Conservation (phyloP, 2,113 vertebrate species). For the Pterocles burchelli region DNA sequence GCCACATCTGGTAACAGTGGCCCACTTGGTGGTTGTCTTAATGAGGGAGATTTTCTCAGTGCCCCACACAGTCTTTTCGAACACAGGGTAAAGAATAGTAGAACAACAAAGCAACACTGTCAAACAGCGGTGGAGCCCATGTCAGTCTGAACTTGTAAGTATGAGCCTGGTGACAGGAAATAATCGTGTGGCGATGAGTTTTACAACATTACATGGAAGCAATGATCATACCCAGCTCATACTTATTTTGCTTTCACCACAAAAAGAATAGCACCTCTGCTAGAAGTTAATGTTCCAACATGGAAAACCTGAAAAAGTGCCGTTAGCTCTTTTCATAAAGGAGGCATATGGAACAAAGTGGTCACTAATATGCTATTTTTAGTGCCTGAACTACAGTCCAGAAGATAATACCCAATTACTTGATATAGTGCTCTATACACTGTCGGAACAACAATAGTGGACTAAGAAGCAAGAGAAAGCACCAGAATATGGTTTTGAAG, state of each 20-base stretch:
- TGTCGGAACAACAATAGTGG: constrained; percentile 43
- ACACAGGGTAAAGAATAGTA: background rate
- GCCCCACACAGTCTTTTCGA: background rate
- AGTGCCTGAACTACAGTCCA: constrained; percentile 43
- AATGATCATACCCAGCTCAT: constrained; percentile 49
- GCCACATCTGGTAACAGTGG: background rate
- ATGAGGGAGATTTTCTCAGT: background rate
- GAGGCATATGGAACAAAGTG: constrained; percentile 61
- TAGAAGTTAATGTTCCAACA: constrained; percentile 71
- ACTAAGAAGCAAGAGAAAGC: constrained; percentile 45
- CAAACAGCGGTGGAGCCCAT: constrained; percentile 40
- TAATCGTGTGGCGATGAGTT: constrained; percentile 28
- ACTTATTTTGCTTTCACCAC: constrained; percentile 69
- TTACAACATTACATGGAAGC: constrained; percentile 40
- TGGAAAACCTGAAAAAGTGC: constrained; percentile 67
- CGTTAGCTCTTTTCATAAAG: constrained; percentile 46
- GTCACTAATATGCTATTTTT: constrained; percentile 64
- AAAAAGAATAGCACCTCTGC: constrained; percentile 66
- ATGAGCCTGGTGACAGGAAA: constrained; percentile 34
- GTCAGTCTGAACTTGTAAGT: constrained; percentile 54
- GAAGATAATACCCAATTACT: constrained; percentile 58
- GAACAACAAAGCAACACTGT: constrained; percentile 36
- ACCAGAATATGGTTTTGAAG: constrained; percentile 55
- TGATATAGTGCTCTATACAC: constrained; percentile 38
- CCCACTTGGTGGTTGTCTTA: constrained; percentile 20